Evolutionary conservation across 1,140 invertebrate genomes (phyloP), one percentile per base, ranked within the genome.

Genomic region (Anastrepha ludens): DNA sequence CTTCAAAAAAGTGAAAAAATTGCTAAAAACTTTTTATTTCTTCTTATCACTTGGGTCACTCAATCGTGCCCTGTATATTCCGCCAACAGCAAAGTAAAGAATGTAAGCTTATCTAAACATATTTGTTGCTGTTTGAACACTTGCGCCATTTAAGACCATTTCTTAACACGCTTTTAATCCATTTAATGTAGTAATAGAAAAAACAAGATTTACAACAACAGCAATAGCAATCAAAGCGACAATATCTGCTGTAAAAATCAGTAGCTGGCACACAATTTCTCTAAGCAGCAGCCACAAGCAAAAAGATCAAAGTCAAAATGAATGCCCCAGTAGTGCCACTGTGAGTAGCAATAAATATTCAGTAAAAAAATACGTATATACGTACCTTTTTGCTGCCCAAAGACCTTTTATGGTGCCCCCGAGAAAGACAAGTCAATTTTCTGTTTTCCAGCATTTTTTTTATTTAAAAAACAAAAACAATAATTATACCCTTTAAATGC

Each of bases 401-500:
- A 64, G 9, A 29, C 62, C 62, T 64, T 64, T 64, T 64, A 20
- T 20, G 39, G 29, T 41, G 8, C 6, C 29, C 6, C 9, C 9
- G 9, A 39, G 65, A 41, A 11, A 11, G 65, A 20, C 62, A 64
- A 20, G 9, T 8, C 62, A 17, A 20, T 64, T 64, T 20, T 8
- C 9, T 17, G n/a, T 7, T 8, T 29, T 20, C 0, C 2, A 8
- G 3, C 2, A 6, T 29, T 29, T 8, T 7, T n/a, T 64, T 29
- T 29, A 29, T 67, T 67, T 41, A 29, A 0, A 6, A 20, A 67
- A 41, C 8, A 67, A 67, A 67, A 67, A 11, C 8, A 0, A 39
- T 67, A 67, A 29, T 67, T 67, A 67, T 41, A 39, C 39, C 9
- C 65, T 67, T 67, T 41, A 67, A 67, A 67, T 39, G 65, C 65